phyloP scores from a whole-genome alignment of 2,113 vertebrate genomes.

The Tapirus terrestris region DNA sequence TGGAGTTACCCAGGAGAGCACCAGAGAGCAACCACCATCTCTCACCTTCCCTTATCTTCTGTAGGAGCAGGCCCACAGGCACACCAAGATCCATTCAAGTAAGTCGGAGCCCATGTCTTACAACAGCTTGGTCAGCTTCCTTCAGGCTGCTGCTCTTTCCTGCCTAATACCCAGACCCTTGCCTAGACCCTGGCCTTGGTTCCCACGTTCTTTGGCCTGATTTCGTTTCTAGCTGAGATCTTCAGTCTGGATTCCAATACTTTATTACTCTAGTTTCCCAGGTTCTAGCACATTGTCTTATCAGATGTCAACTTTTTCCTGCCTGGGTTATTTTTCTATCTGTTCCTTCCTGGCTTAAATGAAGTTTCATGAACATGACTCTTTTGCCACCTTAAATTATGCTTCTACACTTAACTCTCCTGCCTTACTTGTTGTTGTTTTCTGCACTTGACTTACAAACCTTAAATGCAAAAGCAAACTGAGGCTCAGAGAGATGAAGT shows the following conservation, averaged over 20 bases:
- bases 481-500: neutral
- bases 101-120: neutral
- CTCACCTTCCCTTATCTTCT: neutral
- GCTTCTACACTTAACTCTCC: neutral
- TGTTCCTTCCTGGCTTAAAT: neutral
- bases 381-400: neutral
- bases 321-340: neutral
- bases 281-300: neutral
- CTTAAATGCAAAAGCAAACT: conserved; percentile 30
- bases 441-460: neutral
- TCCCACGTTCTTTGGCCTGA: neutral
- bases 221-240: neutral
- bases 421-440: neutral
- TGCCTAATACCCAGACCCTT: neutral
- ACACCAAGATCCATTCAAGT: neutral
- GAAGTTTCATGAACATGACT: neutral
- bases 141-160: neutral
- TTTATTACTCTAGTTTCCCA: neutral
- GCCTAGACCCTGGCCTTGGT: neutral
- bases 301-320: neutral
- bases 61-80: neutral
- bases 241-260: neutral
- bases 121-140: rapidly evolving
- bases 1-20: neutral
- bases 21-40: neutral